These are phyloP conservation scores for Trichosurus vulpecula DNA, from an alignment of 2,797 vertebrate genomes.

Conservation along the genomic window DNA sequence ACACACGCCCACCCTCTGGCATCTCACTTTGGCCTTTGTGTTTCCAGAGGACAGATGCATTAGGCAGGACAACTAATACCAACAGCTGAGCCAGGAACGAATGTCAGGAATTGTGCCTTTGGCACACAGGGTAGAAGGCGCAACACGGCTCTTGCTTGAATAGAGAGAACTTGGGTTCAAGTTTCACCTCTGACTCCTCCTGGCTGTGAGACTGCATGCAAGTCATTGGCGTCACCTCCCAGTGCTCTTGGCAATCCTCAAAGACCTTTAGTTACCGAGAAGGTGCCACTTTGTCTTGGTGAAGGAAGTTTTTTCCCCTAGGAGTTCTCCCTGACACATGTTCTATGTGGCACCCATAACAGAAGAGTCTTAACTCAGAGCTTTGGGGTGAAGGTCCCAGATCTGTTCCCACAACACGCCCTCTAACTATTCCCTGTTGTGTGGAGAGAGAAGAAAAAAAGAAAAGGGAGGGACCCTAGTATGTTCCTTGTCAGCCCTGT, in stretches of 20 bases:
- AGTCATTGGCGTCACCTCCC: neutral
- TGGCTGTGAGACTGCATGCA: no score
- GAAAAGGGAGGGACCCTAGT: neutral
- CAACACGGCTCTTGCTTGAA: neutral
- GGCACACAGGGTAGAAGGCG: neutral
- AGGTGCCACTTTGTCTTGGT: neutral
- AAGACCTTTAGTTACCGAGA: neutral
- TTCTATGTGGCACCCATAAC: neutral
- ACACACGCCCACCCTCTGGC: neutral
- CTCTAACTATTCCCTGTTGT: slow-evolving; percentile 5
- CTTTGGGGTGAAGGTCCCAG: neutral
- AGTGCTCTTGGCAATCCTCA: neutral
- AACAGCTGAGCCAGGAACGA: neutral
- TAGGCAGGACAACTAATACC: neutral
- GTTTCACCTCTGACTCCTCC: neutral
- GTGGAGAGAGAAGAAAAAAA: neutral
- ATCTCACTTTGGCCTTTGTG: neutral
- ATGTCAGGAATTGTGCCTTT: neutral
- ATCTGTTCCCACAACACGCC: neutral
- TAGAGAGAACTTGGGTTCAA: neutral
- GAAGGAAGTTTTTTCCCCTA: no score
- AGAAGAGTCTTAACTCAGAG: neutral
- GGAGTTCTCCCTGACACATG: no score
- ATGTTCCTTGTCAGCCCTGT: neutral
- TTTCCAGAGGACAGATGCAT: neutral